Percentiles rank a stretch among this genome's conserved stretches.
Conservation (phyloP, 92 coral and sea anemone species). For the Galaxea fascicularis region DNA sequence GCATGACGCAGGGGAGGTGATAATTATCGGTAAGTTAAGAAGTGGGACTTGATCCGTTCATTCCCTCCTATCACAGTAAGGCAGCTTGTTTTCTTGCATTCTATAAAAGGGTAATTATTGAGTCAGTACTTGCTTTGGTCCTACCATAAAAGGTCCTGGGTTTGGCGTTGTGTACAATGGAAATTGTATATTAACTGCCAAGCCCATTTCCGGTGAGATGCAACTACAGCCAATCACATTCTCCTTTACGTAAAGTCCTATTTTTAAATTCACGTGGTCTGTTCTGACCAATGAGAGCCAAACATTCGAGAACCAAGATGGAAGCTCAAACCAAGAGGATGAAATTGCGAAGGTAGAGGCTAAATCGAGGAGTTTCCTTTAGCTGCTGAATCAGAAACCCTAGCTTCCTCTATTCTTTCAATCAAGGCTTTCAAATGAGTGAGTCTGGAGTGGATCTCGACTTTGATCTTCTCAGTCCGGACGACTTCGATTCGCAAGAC, state of each 20-base stretch:
- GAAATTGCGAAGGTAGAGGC: slow-evolving; percentile 33
- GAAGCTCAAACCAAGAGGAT: slow-evolving; percentile 51
- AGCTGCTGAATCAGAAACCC: slow-evolving; percentile 8
- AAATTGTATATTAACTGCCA: neutral
- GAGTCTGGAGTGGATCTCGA: slow-evolving; percentile 99
- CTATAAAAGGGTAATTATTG: slow-evolving; percentile 9
- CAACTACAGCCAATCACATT: slow-evolving; percentile 20
- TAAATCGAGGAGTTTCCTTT: neutral
- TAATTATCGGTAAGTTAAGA: too few species aligned
- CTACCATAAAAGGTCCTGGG: slow-evolving; percentile 42
- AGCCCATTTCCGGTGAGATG: neutral
- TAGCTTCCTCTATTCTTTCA: slow-evolving; percentile 33
- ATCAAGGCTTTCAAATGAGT: slow-evolving; percentile 92
- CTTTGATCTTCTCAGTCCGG: slow-evolving; percentile 89
- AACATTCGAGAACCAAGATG: slow-evolving; percentile 53
- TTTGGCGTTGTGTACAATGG: neutral
- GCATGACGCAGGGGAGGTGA: too few species aligned
- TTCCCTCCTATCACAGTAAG: too few species aligned
- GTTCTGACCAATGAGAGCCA: slow-evolving; percentile 64
- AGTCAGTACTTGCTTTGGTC: neutral
- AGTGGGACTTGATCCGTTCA: too few species aligned
- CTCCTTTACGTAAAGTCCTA: slow-evolving; percentile 68
- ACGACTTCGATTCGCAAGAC: slow-evolving; percentile 68
- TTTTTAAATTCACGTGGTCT: slow-evolving; percentile 80
- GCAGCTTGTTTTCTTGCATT: neutral